A percentile compares a stretch with the other conserved stretches of the same genome.
Evolutionary conservation across 2,797 vertebrate genomes (phyloP).

Genomic region (Acanthurus leucopareius): DNA sequence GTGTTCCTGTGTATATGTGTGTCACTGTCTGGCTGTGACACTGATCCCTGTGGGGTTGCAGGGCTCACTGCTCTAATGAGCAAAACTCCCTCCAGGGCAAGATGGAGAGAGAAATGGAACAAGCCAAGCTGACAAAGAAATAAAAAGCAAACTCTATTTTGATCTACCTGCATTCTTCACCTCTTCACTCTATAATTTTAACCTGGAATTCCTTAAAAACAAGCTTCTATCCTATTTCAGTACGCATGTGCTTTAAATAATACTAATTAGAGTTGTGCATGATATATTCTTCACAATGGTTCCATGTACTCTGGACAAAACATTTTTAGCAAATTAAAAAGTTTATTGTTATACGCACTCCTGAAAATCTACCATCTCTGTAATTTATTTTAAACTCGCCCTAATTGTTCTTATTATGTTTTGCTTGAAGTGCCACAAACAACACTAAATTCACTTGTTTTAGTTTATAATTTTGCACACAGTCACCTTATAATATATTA

Average conservation of each 20-base stretch:
- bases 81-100: slow-evolving; percentile 73
- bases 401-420: neutral
- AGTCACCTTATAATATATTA: neutral
- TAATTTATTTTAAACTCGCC: neutral
- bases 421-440: too few relatives aligned
- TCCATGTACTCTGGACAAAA: neutral
- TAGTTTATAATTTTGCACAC: neutral
- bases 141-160: slow-evolving; percentile 56
- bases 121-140: slow-evolving; percentile 65
- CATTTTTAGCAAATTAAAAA: neutral
- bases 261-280: slow-evolving; percentile 8
- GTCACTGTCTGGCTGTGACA: slow-evolving; percentile 73
- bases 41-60: slow-evolving; percentile 77
- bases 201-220: slow-evolving; percentile 7
- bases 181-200: slow-evolving; percentile 28
- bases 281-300: neutral
- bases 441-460: neutral
- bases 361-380: neutral
- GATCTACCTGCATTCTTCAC: slow-evolving; percentile 53
- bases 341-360: neutral
- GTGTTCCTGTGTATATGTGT: slow-evolving; percentile 32
- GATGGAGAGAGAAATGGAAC: slow-evolving; percentile 54
- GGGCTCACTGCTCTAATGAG: slow-evolving; percentile 82
- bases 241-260: neutral
- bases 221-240: neutral